Base-by-base conservation (phyloP, 2,797 vertebrate genomes). In the Notamacropus eugenii region DNA sequence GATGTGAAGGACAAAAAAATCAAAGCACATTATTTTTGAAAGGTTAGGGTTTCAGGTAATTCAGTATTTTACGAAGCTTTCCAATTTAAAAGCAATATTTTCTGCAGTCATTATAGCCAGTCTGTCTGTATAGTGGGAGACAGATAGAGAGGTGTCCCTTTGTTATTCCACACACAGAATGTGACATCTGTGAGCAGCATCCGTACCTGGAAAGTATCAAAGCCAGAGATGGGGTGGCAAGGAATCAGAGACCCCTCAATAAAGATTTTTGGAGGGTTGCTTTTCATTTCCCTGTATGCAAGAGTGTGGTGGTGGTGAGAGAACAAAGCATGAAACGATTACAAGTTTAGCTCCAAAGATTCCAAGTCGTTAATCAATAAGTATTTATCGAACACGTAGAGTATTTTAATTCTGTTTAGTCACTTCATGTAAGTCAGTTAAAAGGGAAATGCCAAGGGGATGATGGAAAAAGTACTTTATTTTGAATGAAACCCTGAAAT, bases 1-100 rank as follows among this genome's bases (percentile, higher is more conserved):
- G 19, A 54, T n/a, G 31, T 14, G 95, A 98, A 97, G 90, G 87
- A 92, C 93, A 96, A 97, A 96, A 97, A 97, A 95, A 67, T 96
- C 34, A 97, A 95, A 97, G 96, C 12, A 67, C 54, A 62, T 82
- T 87, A 92, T 74, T 96, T 98, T 74, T 27, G 54, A 24, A 27
- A 52, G 34, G 74, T 54, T 90, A 3, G 56, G 55, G 4, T 46
- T 95, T 27, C 4, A 0, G 34, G 56, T 52, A 31, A 31, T 40
- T n/a, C n/a, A 31, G 6, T 1, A 11, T 90, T 54, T 90, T 28
- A 74, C 19, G 67, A 57, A 90, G 54, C 74, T 74, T 8, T 34
- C 19, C 54, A 10, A 55, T 34, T 92, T 12, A 13, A 9, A 22
- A 31, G 4, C 5, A 14, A 87, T 27, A 8, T 34, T 54, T 40